Base-by-base conservation (phyloP, 2,797 vertebrate species). In the Chloroceryle amazona region DNA sequence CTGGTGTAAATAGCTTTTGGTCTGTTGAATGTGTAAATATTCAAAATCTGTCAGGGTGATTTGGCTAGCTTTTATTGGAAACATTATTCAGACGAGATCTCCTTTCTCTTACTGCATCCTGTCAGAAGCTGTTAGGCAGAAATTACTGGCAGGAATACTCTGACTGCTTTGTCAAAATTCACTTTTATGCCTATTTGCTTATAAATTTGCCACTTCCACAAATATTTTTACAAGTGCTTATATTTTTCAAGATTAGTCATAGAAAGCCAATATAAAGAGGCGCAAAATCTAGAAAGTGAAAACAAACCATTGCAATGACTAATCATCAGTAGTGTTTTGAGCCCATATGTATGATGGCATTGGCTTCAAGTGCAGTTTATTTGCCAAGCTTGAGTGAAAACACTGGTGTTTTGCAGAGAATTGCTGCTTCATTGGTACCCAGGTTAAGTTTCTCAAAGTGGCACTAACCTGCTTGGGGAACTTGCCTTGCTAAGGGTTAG, bases 1-100 rank as follows among this genome's bases (percentile, higher is more conserved):
- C 47, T 82, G 42, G 7, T 86, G 28, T 91, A 89, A 89, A 84
- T 92, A 90, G 70, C 92, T 95, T 93, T 91, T 94, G 87, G 93
- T 88, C 83, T 97, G 67, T 41, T 85, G 76, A 55, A 57, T 46
- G 13, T 86, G 67, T 88, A 95, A 91, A 93, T 91, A 85, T 61
- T 93, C 16, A 13, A 49, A 84, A 87, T 65, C 81, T 76, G 60
- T 61, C 61, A 65, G 86, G 57, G 61, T 76, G 66, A 74, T 82
- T 93, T 94, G 68, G 41, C 46, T 82, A 46, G 44, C 35, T 92
- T 87, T 90, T 89, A 58, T 31, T 95, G 57, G 88, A 94, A 87
- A 68, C 41, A 9, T 92, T 90, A 67, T 86, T 93, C 41, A 20
- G 66, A 39, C 1, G 31, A 72, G 57, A 72, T 68, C 68, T 79